phyloP scores from a whole-genome alignment of 1,140 invertebrate genomes.

The Hirudo medicinalis region DNA sequence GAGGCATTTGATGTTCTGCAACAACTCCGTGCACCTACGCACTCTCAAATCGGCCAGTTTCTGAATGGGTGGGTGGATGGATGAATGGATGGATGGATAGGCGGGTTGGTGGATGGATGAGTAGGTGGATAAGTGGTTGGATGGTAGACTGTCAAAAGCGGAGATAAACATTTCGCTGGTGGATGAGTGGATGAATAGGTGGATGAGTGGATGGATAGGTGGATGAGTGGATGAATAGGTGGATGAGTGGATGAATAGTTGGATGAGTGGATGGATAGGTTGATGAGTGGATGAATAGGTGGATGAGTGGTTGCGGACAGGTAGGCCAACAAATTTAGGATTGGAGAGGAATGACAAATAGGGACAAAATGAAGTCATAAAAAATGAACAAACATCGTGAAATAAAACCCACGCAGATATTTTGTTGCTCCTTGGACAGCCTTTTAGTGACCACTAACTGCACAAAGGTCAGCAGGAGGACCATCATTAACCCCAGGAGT shows the following conservation, averaged over 20 bases:
- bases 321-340: no score
- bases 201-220: slow-evolving; percentile 7
- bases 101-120: not conserved
- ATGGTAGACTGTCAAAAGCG: no score
- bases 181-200: slow-evolving; percentile 3
- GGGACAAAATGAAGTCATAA: no score
- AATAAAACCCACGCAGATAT: slow-evolving; percentile 48
- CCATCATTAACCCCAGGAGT: slow-evolving; percentile 52
- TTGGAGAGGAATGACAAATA: no score
- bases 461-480: slow-evolving; percentile 34
- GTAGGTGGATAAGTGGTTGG: not conserved
- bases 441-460: slow-evolving; percentile 35
- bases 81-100: no score
- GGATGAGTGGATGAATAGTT: slow-evolving; percentile 3
- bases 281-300: no score
- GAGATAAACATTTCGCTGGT: no score
- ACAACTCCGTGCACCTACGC: slow-evolving; percentile 59
- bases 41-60: slow-evolving; percentile 52
- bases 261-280: slow-evolving; percentile 7
- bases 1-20: slow-evolving; percentile 65
- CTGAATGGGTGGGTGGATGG: slow-evolving; percentile 25
- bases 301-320: no score
- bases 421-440: slow-evolving; percentile 36
- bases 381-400: no score
- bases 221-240: slow-evolving; percentile 3